These are phyloP conservation scores for Enteromius unitaeniatus DNA, from an alignment of 2,797 vertebrate species.

Conservation along the genomic window DNA sequence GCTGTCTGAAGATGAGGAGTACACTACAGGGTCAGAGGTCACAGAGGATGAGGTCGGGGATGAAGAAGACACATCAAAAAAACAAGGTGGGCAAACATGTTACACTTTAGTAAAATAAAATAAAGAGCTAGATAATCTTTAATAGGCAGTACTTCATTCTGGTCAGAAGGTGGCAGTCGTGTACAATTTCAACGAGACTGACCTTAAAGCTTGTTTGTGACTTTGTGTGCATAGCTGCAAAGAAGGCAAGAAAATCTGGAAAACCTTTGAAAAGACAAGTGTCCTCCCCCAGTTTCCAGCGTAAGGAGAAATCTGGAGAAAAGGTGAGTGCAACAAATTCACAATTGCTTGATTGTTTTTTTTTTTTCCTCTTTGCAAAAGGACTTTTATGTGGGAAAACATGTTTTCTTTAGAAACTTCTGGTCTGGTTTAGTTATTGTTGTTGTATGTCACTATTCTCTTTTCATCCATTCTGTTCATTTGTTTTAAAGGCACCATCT, in stretches of 20 bases:
- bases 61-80: conserved; percentile 94
- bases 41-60: conserved; percentile 98
- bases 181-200: conserved; percentile 1
- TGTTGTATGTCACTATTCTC: conserved; percentile 7
- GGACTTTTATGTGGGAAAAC: neutral
- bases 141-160: neutral
- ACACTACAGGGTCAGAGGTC: conserved; percentile 96
- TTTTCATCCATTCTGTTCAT: neutral
- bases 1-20: conserved; percentile 95
- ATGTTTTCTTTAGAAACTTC: neutral
- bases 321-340: conserved; percentile 77
- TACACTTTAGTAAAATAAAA: neutral
- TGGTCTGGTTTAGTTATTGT: neutral
- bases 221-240: conserved; percentile 80
- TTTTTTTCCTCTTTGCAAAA: too few relatives aligned
- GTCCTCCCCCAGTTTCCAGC: conserved; percentile 89
- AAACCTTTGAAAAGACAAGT: conserved; percentile 88
- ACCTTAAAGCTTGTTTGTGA: neutral
- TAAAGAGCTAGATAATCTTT: neutral
- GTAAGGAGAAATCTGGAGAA: conserved; percentile 85
- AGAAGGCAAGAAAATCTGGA: conserved; percentile 85
- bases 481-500: conserved; percentile 75
- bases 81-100: conserved; percentile 79
- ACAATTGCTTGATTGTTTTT: neutral
- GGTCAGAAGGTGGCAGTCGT: conserved; percentile 63